Conservation (phyloP, 2,888 invertebrate species). For the Rotaria socialis region DNA sequence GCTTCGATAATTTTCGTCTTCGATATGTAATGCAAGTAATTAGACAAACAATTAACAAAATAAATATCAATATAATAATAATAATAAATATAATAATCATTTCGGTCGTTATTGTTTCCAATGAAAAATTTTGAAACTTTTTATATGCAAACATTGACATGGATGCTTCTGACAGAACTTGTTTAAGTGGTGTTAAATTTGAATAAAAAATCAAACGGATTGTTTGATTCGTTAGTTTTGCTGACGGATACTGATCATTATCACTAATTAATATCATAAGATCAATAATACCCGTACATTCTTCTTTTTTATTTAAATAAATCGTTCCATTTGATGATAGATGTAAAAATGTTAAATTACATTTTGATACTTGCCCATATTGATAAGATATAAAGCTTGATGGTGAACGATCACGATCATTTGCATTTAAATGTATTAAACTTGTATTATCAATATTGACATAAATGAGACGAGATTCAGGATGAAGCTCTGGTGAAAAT, state of each 20-base stretch:
- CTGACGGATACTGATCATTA: conserved; percentile 7
- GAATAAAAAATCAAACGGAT: neutral
- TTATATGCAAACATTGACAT: neutral
- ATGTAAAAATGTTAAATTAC: neutral
- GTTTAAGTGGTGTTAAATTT: neutral
- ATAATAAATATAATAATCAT: conserved; percentile 11
- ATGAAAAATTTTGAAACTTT: neutral
- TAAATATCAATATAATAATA: neutral
- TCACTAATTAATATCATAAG: neutral
- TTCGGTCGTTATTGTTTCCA: neutral
- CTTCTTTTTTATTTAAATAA: neutral
- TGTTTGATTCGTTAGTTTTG: neutral
- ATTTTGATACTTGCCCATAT: neutral
- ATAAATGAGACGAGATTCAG: neutral
- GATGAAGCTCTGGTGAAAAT: neutral
- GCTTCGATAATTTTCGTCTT: neutral
- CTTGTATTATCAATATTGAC: neutral
- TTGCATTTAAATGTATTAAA: neutral
- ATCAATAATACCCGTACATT: neutral
- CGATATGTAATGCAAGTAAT: neutral
- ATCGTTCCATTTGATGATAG: neutral
- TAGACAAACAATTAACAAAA: neutral
- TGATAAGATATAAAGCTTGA: neutral
- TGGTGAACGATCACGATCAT: conserved; percentile 24
- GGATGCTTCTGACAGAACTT: neutral